Evolutionary conservation across 2,113 vertebrate genomes (phyloP).

Genomic region (Aleadryas rufinucha): DNA sequence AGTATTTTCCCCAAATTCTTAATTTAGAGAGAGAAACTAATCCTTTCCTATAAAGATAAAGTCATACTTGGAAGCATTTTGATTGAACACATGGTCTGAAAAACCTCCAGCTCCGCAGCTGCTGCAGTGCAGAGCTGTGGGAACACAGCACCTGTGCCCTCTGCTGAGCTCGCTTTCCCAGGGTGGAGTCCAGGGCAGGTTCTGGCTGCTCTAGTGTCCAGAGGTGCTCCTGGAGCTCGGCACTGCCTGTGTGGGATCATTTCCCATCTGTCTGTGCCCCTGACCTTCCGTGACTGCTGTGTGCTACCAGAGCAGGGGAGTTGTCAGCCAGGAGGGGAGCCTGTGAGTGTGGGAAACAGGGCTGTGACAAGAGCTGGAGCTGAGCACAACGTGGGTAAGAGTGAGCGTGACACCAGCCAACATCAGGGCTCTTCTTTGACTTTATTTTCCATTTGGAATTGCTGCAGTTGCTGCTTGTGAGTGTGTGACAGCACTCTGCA

Average conservation of each 20-base stretch:
- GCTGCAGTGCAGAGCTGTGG: background rate
- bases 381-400: background rate
- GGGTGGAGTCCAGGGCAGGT: background rate
- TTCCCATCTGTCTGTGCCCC: background rate
- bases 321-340: background rate
- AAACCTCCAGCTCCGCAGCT: background rate
- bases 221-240: background rate
- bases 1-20: background rate
- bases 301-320: background rate
- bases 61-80: background rate
- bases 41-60: background rate
- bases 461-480: background rate
- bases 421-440: background rate
- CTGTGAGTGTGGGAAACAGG: background rate
- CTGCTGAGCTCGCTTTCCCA: background rate
- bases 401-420: rapidly evolving
- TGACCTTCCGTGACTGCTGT: background rate
- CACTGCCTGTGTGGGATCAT: background rate
- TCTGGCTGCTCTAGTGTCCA: background rate
- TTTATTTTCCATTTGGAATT: background rate
- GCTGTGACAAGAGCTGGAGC: background rate
- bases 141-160: background rate
- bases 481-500: background rate
- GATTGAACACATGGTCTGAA: background rate
- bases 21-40: background rate